phyloP scores from a whole-genome alignment of 1,140 invertebrate genomes.

The Drosophila kohkoa region DNA sequence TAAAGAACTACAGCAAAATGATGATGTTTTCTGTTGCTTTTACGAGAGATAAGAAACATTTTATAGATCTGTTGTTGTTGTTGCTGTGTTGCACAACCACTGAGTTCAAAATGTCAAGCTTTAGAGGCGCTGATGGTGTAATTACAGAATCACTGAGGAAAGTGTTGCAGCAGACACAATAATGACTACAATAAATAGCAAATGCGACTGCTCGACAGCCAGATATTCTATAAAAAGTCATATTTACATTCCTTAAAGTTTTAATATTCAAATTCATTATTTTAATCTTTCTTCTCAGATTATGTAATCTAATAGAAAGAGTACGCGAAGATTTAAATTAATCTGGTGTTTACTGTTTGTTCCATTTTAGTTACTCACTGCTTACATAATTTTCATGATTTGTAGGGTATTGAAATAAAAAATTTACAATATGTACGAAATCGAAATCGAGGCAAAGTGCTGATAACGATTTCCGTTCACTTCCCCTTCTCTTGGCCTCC shows the following conservation, averaged over 20 bases:
- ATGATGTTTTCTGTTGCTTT: slow-evolving; percentile 61
- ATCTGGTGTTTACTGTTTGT: no score
- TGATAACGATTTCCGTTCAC: slow-evolving; percentile 78
- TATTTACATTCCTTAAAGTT: background rate
- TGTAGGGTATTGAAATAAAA: slow-evolving; percentile 39
- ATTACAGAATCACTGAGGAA: slow-evolving; percentile 52
- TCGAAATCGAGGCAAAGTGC: slow-evolving; percentile 77
- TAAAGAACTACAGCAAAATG: slow-evolving; percentile 63
- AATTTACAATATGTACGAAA: slow-evolving; percentile 51
- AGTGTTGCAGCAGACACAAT: slow-evolving; percentile 50
- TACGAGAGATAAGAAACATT: slow-evolving; percentile 77
- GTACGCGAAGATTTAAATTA: no score
- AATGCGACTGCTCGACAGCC: background rate
- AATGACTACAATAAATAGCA: slow-evolving; percentile 34
- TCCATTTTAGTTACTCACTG: background rate
- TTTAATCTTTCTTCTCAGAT: no score
- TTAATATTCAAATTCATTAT: no score
- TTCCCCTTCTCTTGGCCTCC: slow-evolving; percentile 21
- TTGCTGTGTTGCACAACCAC: slow-evolving; percentile 46
- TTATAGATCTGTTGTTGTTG: slow-evolving; percentile 45
- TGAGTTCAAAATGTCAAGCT: slow-evolving; percentile 76
- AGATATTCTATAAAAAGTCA: slow-evolving; percentile 7
- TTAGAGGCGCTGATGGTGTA: slow-evolving; percentile 50
- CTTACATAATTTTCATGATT: background rate
- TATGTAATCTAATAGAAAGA: no score